Conservation (phyloP, 2,113 vertebrate genomes). For the Peromyscus maniculatus region DNA sequence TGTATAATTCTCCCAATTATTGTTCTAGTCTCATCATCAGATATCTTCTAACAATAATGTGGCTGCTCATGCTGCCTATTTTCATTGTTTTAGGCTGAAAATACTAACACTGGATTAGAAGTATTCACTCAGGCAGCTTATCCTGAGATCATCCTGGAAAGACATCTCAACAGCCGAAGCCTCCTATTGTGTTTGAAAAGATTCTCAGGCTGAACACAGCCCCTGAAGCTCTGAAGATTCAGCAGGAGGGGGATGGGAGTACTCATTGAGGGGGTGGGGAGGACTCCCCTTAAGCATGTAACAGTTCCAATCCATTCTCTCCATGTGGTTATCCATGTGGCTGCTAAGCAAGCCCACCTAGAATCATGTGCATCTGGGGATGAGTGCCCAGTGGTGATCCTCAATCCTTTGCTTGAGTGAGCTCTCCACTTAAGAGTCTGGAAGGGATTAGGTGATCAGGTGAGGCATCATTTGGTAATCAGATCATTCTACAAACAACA, state of each 20-base stretch:
- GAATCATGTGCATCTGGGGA: not conserved
- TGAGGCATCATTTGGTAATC: not conserved
- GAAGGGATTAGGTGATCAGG: not conserved
- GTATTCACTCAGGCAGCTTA: not conserved
- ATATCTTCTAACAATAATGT: not conserved
- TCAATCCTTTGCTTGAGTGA: not conserved
- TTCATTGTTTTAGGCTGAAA: not conserved
- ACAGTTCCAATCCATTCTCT: not conserved
- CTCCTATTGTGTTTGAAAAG: not conserved
- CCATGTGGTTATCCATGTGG: rapidly evolving
- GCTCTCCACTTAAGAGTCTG: not conserved
- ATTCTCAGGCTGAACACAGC: not conserved
- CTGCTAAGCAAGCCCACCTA: not conserved
- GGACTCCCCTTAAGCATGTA: not conserved
- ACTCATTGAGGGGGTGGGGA: rapidly evolving
- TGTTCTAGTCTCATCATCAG: not conserved
- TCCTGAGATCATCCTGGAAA: not conserved
- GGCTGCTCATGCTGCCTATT: not conserved
- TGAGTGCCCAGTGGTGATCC: not conserved
- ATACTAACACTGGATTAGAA: not conserved
- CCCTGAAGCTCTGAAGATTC: not conserved
- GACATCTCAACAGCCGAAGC: not conserved
- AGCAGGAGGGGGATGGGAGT: not conserved
- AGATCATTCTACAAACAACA: not conserved
- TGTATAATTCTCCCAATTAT: not conserved